Evolutionary conservation across 2,888 invertebrate species (phyloP).

Genomic region (Drosophila parthenogenetica): DNA sequence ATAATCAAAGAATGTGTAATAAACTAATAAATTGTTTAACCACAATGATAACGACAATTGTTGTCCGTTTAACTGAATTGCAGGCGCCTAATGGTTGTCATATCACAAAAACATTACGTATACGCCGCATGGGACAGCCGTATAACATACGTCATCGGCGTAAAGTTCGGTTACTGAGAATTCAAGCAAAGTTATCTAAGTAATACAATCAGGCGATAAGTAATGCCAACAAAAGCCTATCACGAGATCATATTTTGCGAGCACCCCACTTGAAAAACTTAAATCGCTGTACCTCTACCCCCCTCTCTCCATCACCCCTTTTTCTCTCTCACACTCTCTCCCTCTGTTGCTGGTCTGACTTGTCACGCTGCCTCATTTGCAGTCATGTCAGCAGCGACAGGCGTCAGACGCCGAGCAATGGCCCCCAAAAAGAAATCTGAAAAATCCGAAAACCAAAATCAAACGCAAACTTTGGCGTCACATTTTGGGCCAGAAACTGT

Average conservation of each 20-base stretch:
- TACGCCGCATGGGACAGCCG: constrained; percentile 33
- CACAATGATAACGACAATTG: constrained; percentile 1
- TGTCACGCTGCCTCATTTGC: constrained; percentile 70
- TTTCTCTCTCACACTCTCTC: background rate
- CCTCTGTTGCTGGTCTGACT: constrained; percentile 12
- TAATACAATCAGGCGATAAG: constrained; percentile 53
- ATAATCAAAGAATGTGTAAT: background rate
- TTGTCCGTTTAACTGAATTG: background rate
- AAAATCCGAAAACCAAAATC: constrained; percentile 40
- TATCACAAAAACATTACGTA: constrained; percentile 34
- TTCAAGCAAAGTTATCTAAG: constrained; percentile 50
- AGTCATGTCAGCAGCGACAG: constrained; percentile 66
- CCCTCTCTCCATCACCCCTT: background rate
- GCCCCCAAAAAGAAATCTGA: constrained; percentile 59
- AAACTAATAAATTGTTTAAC: constrained; percentile 2
- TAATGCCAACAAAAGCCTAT: constrained; percentile 31
- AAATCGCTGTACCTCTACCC: background rate
- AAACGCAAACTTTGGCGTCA: constrained; percentile 63
- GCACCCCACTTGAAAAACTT: constrained; percentile 31
- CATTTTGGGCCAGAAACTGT: constrained; percentile 68
- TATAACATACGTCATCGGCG: constrained; percentile 59
- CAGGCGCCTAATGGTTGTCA: constrained; percentile 8
- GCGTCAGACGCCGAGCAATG: constrained; percentile 71
- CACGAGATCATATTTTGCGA: constrained; percentile 30
- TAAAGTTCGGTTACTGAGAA: constrained; percentile 61